A percentile compares a stretch with the other conserved stretches of the same genome.
phyloP scores from a whole-genome alignment of 2,797 vertebrate genomes.

The Champsocephalus gunnari region DNA sequence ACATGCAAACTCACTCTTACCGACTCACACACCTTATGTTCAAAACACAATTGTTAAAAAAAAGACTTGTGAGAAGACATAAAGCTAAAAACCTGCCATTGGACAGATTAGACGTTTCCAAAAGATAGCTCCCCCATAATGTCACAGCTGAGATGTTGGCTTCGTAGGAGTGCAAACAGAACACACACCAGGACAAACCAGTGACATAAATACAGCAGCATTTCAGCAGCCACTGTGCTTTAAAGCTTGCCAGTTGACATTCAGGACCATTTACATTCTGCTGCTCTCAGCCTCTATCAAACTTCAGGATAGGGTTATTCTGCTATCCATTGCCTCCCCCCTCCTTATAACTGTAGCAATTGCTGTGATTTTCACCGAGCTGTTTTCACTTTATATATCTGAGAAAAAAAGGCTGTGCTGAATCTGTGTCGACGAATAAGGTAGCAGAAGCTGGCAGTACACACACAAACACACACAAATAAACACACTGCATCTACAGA shows the following conservation, averaged over 20 bases:
- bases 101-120: constrained; percentile 31
- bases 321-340: constrained; percentile 31
- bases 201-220: constrained; percentile 27
- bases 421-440: constrained; percentile 51
- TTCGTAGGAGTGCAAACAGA: not conserved
- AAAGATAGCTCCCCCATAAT: constrained; percentile 9
- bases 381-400: constrained; percentile 49
- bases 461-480: constrained; percentile 22
- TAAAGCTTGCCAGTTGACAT: constrained; percentile 55
- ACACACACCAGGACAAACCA: constrained; percentile 25
- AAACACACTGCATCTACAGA: not conserved
- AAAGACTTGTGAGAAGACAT: not conserved
- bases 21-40: no score
- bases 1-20: not conserved
- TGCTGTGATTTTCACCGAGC: constrained; percentile 58
- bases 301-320: constrained; percentile 31
- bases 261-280: constrained; percentile 59
- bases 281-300: constrained; percentile 48
- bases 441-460: constrained; percentile 31
- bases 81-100: not conserved
- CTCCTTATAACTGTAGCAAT: constrained; percentile 32
- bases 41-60: constrained; percentile 3
- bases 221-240: constrained; percentile 35
- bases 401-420: constrained; percentile 36
- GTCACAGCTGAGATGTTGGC: constrained; percentile 22